A percentile compares a stretch with the other conserved stretches of the same genome.
These are phyloP conservation scores for Cichladusa arquata DNA, from an alignment of 2,113 vertebrate species.

Conservation along the genomic window DNA sequence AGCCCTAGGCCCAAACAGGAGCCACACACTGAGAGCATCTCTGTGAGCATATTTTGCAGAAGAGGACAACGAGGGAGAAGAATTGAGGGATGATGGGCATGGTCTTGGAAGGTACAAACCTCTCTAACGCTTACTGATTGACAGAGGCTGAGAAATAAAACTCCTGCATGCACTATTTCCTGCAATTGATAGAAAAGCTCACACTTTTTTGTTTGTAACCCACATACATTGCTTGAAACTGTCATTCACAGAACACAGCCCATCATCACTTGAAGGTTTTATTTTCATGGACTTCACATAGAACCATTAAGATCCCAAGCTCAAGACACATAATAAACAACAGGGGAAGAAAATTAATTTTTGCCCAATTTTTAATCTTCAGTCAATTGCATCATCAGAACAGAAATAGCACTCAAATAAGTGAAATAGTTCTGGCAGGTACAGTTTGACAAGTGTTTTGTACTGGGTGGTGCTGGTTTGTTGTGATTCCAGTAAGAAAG, in stretches of 20 bases:
- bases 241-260: background rate
- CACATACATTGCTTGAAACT: rapidly evolving
- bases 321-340: background rate
- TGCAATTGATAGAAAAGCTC: background rate
- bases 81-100: background rate
- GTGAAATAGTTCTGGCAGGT: background rate
- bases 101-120: background rate
- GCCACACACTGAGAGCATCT: background rate
- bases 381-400: background rate
- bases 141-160: background rate
- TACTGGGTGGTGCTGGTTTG: background rate
- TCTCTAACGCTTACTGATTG: background rate
- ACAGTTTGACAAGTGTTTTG: background rate
- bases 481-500: background rate
- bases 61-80: background rate
- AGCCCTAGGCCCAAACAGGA: background rate
- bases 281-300: background rate
- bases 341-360: rapidly evolving
- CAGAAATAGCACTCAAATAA: background rate
- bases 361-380: background rate
- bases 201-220: background rate
- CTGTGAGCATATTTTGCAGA: background rate
- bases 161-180: background rate
- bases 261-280: background rate
- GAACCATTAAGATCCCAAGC: background rate